Conservation (phyloP, 2,113 vertebrate genomes). For the Macaca fascicularis region T2T-MFA8v1.1 NC_088379.1:81561001-81561500, state of each 20-base stretch:
- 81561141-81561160: neutral
- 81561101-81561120: neutral
- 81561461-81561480: too few relatives aligned
- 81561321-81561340: too few relatives aligned
- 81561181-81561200: neutral
- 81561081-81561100: neutral
- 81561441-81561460: too few relatives aligned
- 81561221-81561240: neutral
- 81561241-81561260: neutral
- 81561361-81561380: too few relatives aligned
- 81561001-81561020: neutral
- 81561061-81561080: neutral
- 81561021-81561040: neutral
- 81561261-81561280: neutral
- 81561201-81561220: neutral
- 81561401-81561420: too few relatives aligned
- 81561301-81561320: too few relatives aligned
- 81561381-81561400: too few relatives aligned
- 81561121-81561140: neutral
- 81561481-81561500: too few relatives aligned
- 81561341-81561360: too few relatives aligned
- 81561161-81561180: neutral
- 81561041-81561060: neutral
- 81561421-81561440: too few relatives aligned
- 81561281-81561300: too few relatives aligned